Evolutionary conservation across 2,113 vertebrate genomes (phyloP).

Genomic region (Sinocyclocheilus anophthalmus): DNA sequence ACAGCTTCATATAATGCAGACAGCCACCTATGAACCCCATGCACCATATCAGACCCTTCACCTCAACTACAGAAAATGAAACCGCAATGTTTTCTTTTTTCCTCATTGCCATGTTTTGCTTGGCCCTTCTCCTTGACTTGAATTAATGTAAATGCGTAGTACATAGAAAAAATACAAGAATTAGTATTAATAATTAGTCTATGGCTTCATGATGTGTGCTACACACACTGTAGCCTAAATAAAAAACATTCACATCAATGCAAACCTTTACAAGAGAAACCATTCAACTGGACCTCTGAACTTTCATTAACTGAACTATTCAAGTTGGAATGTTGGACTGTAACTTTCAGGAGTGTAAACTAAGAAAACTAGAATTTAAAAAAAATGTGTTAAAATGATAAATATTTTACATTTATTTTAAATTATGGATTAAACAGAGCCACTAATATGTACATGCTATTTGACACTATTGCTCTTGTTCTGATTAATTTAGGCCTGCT

Average conservation of each 20-base stretch:
- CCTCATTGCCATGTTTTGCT: background rate
- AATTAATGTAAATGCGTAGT: background rate
- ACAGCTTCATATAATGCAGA: background rate
- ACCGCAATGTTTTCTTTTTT: background rate
- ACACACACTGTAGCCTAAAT: background rate
- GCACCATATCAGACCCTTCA: background rate
- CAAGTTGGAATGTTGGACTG: background rate
- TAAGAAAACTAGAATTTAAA: background rate
- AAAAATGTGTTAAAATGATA: no score
- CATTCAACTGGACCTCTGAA: background rate
- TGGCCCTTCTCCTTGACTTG: background rate
- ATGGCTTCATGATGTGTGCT: background rate
- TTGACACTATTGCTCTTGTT: background rate
- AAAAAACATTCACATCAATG: background rate
- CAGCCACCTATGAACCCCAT: background rate
- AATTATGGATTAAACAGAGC: no score
- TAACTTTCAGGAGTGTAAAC: background rate
- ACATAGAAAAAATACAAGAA: background rate
- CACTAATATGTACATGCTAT: background rate
- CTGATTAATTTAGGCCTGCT: background rate
- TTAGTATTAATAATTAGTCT: background rate
- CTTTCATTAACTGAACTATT: background rate
- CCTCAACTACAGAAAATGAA: background rate
- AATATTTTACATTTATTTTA: no score
- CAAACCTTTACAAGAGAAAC: background rate